Conservation (phyloP, 2,797 vertebrate genomes). For the Tapera naevia region DNA sequence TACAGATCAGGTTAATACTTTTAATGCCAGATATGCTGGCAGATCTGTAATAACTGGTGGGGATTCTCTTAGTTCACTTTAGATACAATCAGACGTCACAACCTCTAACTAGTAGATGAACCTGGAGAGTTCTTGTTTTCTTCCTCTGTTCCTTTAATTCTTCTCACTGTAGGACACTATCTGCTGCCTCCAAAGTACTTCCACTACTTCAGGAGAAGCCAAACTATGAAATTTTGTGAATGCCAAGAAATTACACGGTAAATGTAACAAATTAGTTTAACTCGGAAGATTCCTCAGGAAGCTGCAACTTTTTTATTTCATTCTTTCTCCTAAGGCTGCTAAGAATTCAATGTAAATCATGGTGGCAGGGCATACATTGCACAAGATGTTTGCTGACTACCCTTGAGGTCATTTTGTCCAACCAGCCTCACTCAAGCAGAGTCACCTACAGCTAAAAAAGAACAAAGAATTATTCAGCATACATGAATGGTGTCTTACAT, state of each 20-base stretch:
- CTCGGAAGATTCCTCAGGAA: neutral
- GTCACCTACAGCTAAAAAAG: neutral
- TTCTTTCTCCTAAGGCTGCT: neutral
- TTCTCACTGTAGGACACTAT: neutral
- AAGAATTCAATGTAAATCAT: neutral
- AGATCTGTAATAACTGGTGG: neutral
- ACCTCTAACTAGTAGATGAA: neutral
- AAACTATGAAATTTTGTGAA: neutral
- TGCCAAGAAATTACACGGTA: neutral
- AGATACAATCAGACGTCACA: neutral
- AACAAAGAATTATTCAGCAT: neutral
- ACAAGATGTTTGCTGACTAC: neutral
- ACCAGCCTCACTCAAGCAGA: neutral
- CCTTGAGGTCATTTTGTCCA: neutral
- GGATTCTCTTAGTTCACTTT: neutral
- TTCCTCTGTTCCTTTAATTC: neutral
- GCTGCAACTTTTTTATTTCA: neutral
- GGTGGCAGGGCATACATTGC: neutral
- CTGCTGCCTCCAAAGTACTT: neutral
- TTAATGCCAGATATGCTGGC: neutral
- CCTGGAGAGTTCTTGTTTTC: neutral
- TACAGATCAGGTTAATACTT: neutral
- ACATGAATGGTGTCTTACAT: fast-evolving
- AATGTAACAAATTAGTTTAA: neutral
- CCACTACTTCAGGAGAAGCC: neutral